Conservation (phyloP, 1,140 invertebrate genomes). For the Matsumurasca onukii region DNA sequence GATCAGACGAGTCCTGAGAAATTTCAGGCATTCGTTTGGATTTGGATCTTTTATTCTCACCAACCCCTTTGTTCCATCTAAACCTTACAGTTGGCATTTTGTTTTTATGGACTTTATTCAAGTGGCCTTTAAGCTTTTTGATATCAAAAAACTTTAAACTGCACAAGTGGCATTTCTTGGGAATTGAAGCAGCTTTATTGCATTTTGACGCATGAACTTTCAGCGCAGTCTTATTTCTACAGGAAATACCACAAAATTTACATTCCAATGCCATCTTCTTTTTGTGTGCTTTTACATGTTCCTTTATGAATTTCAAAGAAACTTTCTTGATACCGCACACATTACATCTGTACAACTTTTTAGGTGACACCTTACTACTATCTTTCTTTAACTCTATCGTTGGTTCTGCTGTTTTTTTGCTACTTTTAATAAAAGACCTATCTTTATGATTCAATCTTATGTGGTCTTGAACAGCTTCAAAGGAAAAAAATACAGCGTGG, state of each 20-base stretch:
- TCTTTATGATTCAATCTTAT: background rate
- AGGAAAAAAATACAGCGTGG: conserved; percentile 6
- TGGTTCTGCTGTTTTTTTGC: background rate
- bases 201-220: conserved; percentile 7
- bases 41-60: too few relatives aligned
- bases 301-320: background rate
- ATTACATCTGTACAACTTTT: conserved; percentile 1
- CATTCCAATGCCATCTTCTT: background rate
- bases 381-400: too few relatives aligned
- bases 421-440: background rate
- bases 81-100: too few relatives aligned
- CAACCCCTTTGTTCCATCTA: too few relatives aligned
- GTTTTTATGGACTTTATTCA: conserved; percentile 5
- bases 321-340: conserved; percentile 13
- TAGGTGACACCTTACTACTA: background rate
- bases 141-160: conserved; percentile 5
- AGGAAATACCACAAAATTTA: background rate
- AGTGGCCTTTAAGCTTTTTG: background rate
- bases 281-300: conserved; percentile 5
- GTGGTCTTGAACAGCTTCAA: conserved; percentile 19
- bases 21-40: too few relatives aligned
- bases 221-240: background rate
- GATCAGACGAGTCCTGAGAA: too few relatives aligned
- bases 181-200: background rate
- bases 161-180: background rate